Evolutionary conservation across 2,888 invertebrate species (phyloP), one percentile per base, ranked within the genome.

Genomic region (Ormyrus nitidulus): DNA sequence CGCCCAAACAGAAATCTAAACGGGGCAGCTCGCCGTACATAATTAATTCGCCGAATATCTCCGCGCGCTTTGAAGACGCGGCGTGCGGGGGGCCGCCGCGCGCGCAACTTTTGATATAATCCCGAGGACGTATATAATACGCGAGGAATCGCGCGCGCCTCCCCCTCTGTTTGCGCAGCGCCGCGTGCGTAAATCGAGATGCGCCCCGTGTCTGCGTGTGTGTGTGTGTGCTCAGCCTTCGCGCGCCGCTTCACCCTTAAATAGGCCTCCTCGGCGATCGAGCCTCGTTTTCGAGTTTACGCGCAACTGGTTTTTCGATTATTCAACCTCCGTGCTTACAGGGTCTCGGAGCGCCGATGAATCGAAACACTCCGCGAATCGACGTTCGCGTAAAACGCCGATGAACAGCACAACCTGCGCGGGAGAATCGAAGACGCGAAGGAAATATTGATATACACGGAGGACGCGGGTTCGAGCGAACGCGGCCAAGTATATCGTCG

Each of bases 31-130:
- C 65, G 58, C n/a, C 48, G 3, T 34, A 34, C 34, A 69, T 76
- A 69, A 76, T 76, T 76, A 76, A 76, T 76, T 69, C 76, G 68
- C 13, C 54, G 68, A 59, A 68, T 34, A 34, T 34, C 34, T 68
- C 68, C 19, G 13, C 65, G 11, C 11, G 59, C 75, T 65, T 68
- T 76, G 68, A 76, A 68, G 68, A 66, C 19, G 5, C 4, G 8
- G 34, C 53, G 8, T 10, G 1, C 19, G 46, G 11, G 11, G 13
- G 44, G 7, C 10, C 5, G 48, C 56, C 10, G n/a, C 61, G 13
- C 9, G 9, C 1, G 71, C 10, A 72, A 74, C 62, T 74, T 74
- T 74, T 74, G 58, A 75, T 75, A 75, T 68, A 75, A 75, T 66
- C 58, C 61, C 66, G 48, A 34, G 34, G 34, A 19, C 19, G 19